Evolutionary conservation across 1,140 invertebrate genomes (phyloP).

Genomic region (Hydropsyche tenuis): DNA sequence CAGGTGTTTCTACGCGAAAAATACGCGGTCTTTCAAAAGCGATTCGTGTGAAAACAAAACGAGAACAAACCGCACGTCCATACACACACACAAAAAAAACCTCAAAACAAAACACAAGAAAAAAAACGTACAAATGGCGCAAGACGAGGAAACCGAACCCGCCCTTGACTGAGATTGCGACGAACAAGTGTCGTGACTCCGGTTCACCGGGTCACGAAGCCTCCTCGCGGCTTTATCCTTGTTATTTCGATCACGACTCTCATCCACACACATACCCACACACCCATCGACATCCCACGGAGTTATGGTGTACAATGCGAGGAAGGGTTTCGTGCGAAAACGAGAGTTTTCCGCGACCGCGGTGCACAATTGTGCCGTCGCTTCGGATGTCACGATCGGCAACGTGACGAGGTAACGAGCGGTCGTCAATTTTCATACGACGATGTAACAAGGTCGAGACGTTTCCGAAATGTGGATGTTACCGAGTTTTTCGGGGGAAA

Average conservation of each 20-base stretch:
- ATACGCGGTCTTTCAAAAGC: background rate
- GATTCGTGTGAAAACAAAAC: background rate
- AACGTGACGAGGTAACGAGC: background rate
- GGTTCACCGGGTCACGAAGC: conserved; percentile 12
- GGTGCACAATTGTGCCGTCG: background rate
- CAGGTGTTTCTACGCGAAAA: conserved; percentile 11
- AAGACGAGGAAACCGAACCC: conserved; percentile 6
- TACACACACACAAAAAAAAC: background rate
- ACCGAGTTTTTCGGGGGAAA: too few species aligned
- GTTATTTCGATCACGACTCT: conserved; percentile 23
- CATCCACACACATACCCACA: background rate
- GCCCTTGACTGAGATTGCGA: conserved; percentile 16
- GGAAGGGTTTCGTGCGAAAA: background rate
- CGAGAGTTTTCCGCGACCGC: too few species aligned
- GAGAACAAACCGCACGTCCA: background rate
- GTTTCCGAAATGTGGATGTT: background rate
- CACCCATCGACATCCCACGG: too few species aligned
- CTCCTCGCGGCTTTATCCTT: background rate
- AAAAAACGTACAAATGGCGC: background rate
- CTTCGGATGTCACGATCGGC: background rate
- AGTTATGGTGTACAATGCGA: background rate
- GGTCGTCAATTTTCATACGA: background rate
- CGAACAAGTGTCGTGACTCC: background rate
- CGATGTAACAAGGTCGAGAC: background rate
- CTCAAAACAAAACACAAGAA: too few species aligned